Percentiles rank a stretch among this genome's conserved stretches.
phyloP scores from a whole-genome alignment of 2,888 invertebrate species.

The Mythimna vitellina region DNA sequence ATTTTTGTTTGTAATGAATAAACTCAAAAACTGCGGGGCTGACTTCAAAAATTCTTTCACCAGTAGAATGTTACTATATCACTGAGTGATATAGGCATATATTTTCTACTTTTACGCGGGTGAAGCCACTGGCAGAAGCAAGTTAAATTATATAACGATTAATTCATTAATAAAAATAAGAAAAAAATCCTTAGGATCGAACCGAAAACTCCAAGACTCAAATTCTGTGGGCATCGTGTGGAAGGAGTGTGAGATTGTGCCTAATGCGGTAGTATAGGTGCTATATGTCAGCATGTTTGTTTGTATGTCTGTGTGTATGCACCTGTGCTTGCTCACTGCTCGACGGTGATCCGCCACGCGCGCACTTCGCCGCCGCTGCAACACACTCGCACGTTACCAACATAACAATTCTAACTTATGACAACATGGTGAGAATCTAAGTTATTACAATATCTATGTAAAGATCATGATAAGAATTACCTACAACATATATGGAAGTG shows the following conservation, averaged over 20 bases:
- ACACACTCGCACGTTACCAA: conserved; percentile 77
- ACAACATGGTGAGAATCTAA: not conserved
- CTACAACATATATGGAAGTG: too few species aligned
- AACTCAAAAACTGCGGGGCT: too few species aligned
- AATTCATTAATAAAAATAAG: not conserved
- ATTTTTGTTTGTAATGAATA: too few species aligned
- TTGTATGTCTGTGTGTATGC: conserved; percentile 59
- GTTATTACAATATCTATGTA: not conserved
- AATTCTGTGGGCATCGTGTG: not conserved
- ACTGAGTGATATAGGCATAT: too few species aligned
- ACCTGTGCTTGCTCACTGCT: conserved; percentile 80
- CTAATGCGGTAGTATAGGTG: not conserved
- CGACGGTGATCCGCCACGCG: conserved; percentile 90
- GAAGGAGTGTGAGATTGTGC: not conserved
- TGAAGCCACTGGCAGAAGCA: too few species aligned
- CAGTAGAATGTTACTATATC: too few species aligned
- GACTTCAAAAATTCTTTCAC: too few species aligned
- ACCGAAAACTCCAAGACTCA: not conserved
- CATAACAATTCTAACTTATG: not conserved
- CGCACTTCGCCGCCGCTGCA: conserved; percentile 94
- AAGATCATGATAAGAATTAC: too few species aligned
- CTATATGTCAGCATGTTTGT: not conserved
- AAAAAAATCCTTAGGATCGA: not conserved
- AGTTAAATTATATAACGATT: not conserved
- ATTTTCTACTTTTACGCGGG: too few species aligned